A percentile compares a stretch with the other conserved stretches of the same genome.
phyloP scores from a whole-genome alignment of 1,140 invertebrate species.

The Mizuhopecten yessoensis region DNA sequence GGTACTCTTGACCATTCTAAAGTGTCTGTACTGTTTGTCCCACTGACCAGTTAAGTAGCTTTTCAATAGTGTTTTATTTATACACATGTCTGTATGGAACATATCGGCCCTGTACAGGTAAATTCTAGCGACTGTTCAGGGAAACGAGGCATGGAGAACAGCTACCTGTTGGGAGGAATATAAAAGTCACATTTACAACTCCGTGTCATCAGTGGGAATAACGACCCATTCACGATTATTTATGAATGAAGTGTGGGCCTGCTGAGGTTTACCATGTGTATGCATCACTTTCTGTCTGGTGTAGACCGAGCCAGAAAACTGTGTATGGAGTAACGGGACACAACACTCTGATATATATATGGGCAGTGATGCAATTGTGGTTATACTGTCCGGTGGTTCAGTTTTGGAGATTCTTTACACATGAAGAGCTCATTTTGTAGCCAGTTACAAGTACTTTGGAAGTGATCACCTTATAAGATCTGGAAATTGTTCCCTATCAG shows the following conservation, averaged over 20 bases:
- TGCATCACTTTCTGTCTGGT: background rate
- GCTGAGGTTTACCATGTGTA: background rate
- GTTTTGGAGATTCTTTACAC: background rate
- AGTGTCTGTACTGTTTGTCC: constrained; percentile 21
- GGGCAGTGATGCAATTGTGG: background rate
- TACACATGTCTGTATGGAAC: background rate
- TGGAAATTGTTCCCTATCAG: background rate
- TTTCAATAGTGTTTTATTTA: background rate
- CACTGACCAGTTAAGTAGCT: background rate
- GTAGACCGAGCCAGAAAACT: background rate
- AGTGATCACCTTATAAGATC: background rate
- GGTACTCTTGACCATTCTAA: background rate
- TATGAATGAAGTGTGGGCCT: background rate
- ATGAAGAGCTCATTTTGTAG: background rate
- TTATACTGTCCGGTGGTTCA: background rate
- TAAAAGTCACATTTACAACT: too few species aligned
- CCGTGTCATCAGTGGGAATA: background rate
- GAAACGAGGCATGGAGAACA: background rate
- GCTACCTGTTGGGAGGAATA: background rate
- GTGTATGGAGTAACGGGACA: background rate
- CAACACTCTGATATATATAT: background rate
- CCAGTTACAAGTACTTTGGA: background rate
- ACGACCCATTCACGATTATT: constrained; percentile 12
- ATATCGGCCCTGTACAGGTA: too few species aligned
- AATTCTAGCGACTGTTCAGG: background rate